A percentile compares a stretch with the other conserved stretches of the same genome.
These are phyloP conservation scores for Peucedramus taeniatus DNA, from an alignment of 2,113 vertebrate genomes.

Conservation along the genomic window DNA sequence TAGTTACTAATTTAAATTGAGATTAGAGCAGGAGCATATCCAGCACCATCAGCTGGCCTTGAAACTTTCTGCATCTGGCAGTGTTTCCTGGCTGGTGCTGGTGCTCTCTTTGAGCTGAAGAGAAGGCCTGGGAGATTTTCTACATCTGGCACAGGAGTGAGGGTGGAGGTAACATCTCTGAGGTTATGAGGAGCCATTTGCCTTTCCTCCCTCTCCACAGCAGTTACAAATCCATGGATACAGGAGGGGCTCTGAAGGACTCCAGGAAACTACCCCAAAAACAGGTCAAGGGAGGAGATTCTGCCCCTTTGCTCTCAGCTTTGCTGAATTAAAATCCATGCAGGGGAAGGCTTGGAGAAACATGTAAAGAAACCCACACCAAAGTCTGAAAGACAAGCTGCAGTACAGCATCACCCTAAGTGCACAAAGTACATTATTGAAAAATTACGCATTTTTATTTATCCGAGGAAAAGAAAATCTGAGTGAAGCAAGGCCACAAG, in stretches of 20 bases:
- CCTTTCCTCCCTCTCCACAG: background rate
- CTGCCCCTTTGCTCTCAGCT: background rate
- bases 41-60: background rate
- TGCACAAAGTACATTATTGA: background rate
- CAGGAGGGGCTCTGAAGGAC: background rate
- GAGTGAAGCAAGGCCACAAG: background rate
- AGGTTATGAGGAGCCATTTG: background rate
- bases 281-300: background rate
- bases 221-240: too few relatives aligned
- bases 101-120: background rate
- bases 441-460: background rate
- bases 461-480: background rate
- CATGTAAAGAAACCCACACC: background rate
- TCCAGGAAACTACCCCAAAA: background rate
- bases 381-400: background rate
- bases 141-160: background rate
- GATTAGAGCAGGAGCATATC: conserved; percentile 2
- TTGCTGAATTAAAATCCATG: background rate
- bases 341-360: background rate
- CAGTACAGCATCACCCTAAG: background rate
- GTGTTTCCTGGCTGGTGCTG: background rate
- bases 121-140: background rate
- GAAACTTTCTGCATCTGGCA: conserved; percentile 17
- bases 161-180: background rate
- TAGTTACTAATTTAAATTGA: conserved; percentile 56